Evolutionary conservation across 2,797 vertebrate genomes (phyloP), one percentile per base, ranked within the genome.

Genomic region (Merluccius polli): DNA sequence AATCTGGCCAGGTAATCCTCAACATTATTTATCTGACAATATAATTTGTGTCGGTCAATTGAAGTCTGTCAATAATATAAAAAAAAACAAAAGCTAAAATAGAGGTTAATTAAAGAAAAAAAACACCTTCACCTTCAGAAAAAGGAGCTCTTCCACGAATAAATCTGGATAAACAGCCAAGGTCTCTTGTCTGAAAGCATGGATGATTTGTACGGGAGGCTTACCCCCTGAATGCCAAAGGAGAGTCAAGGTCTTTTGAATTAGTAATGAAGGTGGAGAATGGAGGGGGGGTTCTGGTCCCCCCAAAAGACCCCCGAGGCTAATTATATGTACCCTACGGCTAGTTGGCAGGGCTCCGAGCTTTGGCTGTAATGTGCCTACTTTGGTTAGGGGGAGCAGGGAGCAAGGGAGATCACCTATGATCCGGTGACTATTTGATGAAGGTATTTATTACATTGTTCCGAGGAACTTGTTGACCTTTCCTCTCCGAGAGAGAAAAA

Each of bases 241-340:
- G 80, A 88, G 85, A 87, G 86, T 87, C 82, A 87, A 86, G 82
- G 78, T 85, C 82, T 88, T 83, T 82, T 92, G 87, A 90, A 92
- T 91, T 87, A 91, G 82, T 88, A 80, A 92, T 90, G 88, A 91
- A 87, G 83, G 69, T 77, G 70, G 77, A 83, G 80, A 89, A 80
- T 76, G 80, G 81, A 84, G 76, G 75, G 79, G 79, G 79, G 79
- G 77, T 84, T 59, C 52, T 24, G 52, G 52, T 59, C n/a, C 87
- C 16, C 82, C 86, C 88, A 89, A 86, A 85, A 80, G 74, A 87
- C 90, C 90, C 90, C 78, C 33, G 92, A 88, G 93, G 85, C 90
- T 91, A 93, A 94, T 94, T 93, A 93, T 90, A 90, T 83, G 29
- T 16, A 80, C 82, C 84, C 78, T 74, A 81, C 77, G 87, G 85